Conservation (phyloP, 1,140 invertebrate species). For the Aphelinus certus region DNA sequence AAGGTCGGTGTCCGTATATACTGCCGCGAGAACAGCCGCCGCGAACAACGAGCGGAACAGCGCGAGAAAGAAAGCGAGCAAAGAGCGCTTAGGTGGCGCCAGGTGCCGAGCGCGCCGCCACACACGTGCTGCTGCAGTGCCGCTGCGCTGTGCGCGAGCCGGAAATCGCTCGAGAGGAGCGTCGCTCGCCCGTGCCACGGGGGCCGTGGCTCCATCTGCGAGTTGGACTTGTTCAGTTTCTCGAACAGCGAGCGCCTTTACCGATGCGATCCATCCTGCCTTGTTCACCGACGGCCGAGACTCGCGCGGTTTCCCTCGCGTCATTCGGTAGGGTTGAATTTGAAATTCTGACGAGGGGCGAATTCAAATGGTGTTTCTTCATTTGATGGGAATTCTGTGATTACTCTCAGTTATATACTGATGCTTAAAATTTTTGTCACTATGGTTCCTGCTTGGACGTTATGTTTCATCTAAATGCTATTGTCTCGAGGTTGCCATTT, state of each 20-base stretch:
- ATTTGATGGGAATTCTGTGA: too few relatives aligned
- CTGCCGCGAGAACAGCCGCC: not conserved
- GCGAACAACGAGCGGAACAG: not conserved
- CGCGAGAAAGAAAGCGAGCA: not conserved
- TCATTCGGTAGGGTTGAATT: too few relatives aligned
- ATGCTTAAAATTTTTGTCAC: too few relatives aligned
- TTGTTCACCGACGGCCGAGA: too few relatives aligned
- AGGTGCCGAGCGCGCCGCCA: not conserved
- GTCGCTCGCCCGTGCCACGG: not conserved
- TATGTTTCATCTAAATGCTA: not conserved
- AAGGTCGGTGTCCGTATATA: conserved; percentile 54
- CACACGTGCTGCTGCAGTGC: conserved; percentile 5
- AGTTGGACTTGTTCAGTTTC: not conserved
- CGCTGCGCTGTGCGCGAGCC: not conserved
- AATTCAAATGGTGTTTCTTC: too few relatives aligned
- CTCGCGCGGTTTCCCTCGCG: too few relatives aligned
- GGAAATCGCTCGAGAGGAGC: conserved; percentile 1
- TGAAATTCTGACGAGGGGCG: too few relatives aligned
- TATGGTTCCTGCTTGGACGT: too few relatives aligned
- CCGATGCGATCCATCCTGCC: too few relatives aligned
- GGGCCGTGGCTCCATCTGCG: not conserved
- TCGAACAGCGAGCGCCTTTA: too few relatives aligned
- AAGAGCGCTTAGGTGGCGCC: conserved; percentile 15
- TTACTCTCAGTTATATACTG: too few relatives aligned
- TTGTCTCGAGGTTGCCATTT: not conserved